phyloP scores from a whole-genome alignment of 2,113 vertebrate genomes.

The Petrocephalus microphthalmus region DNA sequence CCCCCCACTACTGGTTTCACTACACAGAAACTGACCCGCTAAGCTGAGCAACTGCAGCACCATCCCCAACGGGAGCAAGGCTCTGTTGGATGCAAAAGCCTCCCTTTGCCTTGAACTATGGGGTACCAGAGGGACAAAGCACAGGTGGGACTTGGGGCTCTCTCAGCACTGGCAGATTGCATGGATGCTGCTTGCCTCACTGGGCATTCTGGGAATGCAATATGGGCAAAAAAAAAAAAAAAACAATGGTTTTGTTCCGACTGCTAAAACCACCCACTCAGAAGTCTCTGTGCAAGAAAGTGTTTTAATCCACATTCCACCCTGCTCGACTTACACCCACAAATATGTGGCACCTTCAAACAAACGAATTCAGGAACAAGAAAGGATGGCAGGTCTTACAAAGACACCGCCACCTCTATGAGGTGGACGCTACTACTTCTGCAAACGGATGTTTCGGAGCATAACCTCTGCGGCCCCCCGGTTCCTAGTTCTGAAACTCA shows the following conservation, averaged over 20 bases:
- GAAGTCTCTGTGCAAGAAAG: not conserved
- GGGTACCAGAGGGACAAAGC: not conserved
- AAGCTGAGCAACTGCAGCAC: not conserved
- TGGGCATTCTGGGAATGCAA: not conserved
- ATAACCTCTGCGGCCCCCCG: not conserved
- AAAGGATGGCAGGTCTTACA: not conserved
- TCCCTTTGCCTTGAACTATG: not conserved
- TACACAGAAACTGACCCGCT: not conserved
- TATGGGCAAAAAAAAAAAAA: not conserved
- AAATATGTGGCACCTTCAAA: not conserved
- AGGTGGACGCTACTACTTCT: not conserved
- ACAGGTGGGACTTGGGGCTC: not conserved
- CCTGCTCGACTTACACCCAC: not conserved
- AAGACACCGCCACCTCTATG: not conserved
- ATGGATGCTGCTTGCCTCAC: not conserved
- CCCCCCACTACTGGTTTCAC: not conserved
- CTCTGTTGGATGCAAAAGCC: not conserved
- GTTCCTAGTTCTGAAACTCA: not conserved
- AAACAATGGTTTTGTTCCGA: not conserved
- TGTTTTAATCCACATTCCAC: not conserved
- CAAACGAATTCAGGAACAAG: not conserved
- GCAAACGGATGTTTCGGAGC: not conserved
- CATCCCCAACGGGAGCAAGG: not conserved
- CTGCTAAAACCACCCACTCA: not conserved
- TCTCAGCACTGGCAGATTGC: not conserved